Evolutionary conservation across 2,113 vertebrate genomes (phyloP), one percentile per base, ranked within the genome.

Genomic region (Typhlomys cinereus): DNA sequence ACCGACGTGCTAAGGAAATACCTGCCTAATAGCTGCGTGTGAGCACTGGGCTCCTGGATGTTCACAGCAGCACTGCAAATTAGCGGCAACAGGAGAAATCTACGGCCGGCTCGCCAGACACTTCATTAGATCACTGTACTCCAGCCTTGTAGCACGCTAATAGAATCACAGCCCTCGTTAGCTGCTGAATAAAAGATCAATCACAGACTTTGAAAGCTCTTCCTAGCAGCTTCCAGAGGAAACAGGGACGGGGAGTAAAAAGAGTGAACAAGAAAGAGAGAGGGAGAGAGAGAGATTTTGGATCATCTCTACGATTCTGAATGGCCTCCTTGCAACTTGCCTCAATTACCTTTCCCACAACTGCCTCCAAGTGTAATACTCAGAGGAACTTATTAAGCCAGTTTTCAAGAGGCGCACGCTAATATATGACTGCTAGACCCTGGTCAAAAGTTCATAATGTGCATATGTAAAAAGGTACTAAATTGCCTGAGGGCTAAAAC

Each of bases 401-500:
- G 98, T 97, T 98, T 98, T 98, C 98, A 98, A 98, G 98, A 98
- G 98, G 98, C 96, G 97, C 97, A 97, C 98, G 98, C 98, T 99
- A 98, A 99, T 99, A 98, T 98, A 98, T 97, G 98, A 98, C 98
- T 98, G 98, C 98, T 97, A 98, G 97, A 97, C 98, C 98, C 98
- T 99, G 99, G 99, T 99, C 99, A 99, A 99, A 99, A 99, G 99
- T 99, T 99, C 98, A 99, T 98, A 98, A 98, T 98, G 99, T 99
- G 99, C 99, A 99, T 99, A 99, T 99, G 99, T 99, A 99, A 99
- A 99, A 99, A 99, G 99, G 99, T 99, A 98, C 97, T 97, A 97
- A 98, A 98, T 98, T 98, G 99, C 99, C 99, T 98, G 98, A 99
- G 99, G 99, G 99, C 98, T 98, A 98, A 99, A 99, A 98, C 98